Conservation (phyloP, 2,113 vertebrate species). For the Burhinus oedicnemus region DNA sequence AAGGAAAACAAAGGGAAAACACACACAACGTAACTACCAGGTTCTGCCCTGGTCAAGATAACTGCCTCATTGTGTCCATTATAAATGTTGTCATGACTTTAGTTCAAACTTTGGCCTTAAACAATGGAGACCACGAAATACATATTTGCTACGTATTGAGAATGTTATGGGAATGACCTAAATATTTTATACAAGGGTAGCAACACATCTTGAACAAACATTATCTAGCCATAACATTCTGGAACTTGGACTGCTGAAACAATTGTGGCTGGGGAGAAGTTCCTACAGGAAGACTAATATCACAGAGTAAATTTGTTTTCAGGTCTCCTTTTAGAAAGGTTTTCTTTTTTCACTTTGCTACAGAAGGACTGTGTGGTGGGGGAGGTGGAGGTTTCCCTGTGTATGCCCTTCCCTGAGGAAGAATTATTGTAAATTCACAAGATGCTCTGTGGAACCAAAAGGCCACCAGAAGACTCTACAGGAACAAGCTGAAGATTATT, state of each 20-base stretch:
- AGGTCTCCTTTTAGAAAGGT: not conserved
- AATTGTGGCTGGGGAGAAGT: not conserved
- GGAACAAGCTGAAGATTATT: not conserved
- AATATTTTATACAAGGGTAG: not conserved
- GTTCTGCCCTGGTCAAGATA: not conserved
- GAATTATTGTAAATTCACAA: not conserved
- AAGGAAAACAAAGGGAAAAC: conserved; percentile 4
- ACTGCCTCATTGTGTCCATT: not conserved
- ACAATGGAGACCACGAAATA: not conserved
- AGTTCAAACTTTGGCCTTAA: conserved; percentile 6
- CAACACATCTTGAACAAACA: not conserved
- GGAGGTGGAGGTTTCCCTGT: not conserved
- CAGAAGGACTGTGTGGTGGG: not conserved
- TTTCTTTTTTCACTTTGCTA: not conserved
- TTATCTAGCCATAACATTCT: conserved; percentile 8
- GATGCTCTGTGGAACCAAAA: not conserved
- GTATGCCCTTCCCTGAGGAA: not conserved
- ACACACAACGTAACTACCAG: not conserved
- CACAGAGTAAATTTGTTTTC: not conserved
- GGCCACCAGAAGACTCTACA: not conserved
- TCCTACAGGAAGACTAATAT: conserved; percentile 14
- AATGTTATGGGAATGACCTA: not conserved
- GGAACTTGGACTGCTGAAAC: not conserved
- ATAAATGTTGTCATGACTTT: not conserved
- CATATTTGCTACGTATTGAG: not conserved